Base-by-base conservation (phyloP, 2,888 invertebrate species). In the Acrobeloides nanus region DNA sequence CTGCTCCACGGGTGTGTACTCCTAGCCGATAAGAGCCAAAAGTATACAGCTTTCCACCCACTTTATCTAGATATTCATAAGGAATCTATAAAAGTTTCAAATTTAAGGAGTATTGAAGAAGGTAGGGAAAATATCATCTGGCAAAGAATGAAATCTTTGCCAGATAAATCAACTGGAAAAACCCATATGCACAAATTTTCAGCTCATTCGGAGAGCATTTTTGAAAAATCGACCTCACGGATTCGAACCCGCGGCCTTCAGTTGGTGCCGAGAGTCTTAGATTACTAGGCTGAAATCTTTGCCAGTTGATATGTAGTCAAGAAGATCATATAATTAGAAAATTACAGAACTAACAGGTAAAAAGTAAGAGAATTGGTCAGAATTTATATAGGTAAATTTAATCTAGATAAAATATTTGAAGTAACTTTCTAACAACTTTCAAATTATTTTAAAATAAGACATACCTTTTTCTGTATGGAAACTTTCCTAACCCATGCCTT, bases 1-100 rank as follows among this genome's bases (percentile, higher is more conserved):
- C 97, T 54, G 95, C 95, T 27, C 95, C 95, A 74, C 87, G 84
- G 67, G 89, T 89, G 75, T 93, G 93, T 6, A 95, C 95, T 65
- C 97, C 82, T 17, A 82, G 81, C 41, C 81, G 74, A 75, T 95
- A 97, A 46, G 95, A 95, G 37, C 97, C 97, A 77, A 97, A 99
- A n/a, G 95, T 97, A 74, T 89, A 97, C 53, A 97, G 89, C 78
- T 93, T 93, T 3, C 97, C 97, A 20, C 95, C 93, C 48, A 93
- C 86, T 24, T 73, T 74, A 41, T 89, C 88, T 1, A 89, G 87
- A 1, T 88, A 84, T 62, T 83, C 85, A 47, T 84, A 83, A 5
- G 95, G 92, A 84, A 95, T 87, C 76, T 90, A 90, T 51, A 49
- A 20, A 15, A n/a, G 15, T 7, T 17, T 53, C 18, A 2, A n/a